A percentile compares a stretch with the other conserved stretches of the same genome.
Conservation (phyloP, 2,113 vertebrate species). For the Trochalopteron elliotii region DNA sequence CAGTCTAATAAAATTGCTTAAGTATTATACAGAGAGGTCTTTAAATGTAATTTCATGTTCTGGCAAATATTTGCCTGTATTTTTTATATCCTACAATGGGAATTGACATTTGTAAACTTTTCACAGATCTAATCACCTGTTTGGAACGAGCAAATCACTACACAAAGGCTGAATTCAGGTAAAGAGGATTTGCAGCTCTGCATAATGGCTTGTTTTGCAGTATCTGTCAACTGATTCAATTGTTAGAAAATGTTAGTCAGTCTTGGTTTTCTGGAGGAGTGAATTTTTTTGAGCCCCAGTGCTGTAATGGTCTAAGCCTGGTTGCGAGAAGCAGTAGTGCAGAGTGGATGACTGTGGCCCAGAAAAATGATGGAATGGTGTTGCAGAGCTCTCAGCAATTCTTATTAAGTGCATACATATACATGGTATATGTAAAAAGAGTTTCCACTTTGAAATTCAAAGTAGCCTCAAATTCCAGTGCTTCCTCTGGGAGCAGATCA, state of each 20-base stretch:
- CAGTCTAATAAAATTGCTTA: neutral
- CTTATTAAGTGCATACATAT: neutral
- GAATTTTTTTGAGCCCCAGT: neutral
- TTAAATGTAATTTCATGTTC: neutral
- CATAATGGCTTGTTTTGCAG: neutral
- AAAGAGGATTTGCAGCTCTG: slow-evolving; percentile 27
- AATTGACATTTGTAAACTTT: slow-evolving; percentile 49
- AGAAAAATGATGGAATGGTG: neutral
- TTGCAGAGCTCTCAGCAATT: neutral
- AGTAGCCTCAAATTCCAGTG: neutral
- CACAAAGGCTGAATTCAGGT: slow-evolving; percentile 80
- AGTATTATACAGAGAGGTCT: neutral
- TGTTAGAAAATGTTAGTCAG: neutral
- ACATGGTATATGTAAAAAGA: neutral
- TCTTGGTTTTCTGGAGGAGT: neutral
- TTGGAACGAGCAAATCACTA: slow-evolving; percentile 81
- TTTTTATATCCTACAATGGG: neutral
- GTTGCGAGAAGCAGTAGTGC: neutral
- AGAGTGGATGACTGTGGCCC: neutral
- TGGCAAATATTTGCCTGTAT: neutral
- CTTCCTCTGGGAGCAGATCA: slow-evolving; percentile 6
- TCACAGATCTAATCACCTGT: slow-evolving; percentile 85
- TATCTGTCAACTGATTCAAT: neutral
- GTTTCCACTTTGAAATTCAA: slow-evolving; percentile 33
- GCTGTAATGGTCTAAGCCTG: neutral